phyloP scores from a whole-genome alignment of 2,797 vertebrate genomes.

The Chanos chanos region DNA sequence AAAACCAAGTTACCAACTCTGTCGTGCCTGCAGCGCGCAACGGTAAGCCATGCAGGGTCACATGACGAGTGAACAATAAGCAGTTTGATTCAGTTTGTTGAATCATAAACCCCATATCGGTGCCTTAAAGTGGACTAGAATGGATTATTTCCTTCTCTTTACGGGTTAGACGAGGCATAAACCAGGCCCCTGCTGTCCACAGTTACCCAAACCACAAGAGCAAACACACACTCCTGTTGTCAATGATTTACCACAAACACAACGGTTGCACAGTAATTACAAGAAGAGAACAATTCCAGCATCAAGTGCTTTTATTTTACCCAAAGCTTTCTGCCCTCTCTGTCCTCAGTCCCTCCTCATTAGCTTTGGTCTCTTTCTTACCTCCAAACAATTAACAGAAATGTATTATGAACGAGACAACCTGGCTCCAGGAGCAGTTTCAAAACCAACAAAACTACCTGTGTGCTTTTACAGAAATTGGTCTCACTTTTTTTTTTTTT shows the following conservation, averaged over 20 bases:
- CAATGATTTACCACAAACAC: too few species aligned
- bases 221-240: too few species aligned
- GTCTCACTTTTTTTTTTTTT: not conserved
- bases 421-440: constrained; percentile 15
- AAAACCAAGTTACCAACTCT: not conserved
- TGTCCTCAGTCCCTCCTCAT: not conserved
- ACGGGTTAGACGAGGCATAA: too few species aligned
- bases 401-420: constrained; percentile 18
- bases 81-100: not conserved
- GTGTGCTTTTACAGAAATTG: not conserved
- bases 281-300: too few species aligned
- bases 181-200: too few species aligned
- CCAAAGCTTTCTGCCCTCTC: too few species aligned
- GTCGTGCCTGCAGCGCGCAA: too few species aligned
- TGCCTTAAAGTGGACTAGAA: constrained; percentile 3
- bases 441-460: constrained; percentile 15
- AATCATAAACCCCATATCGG: not conserved
- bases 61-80: not conserved
- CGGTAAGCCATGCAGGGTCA: too few species aligned
- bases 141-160: not conserved
- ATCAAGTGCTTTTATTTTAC: too few species aligned
- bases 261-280: too few species aligned
- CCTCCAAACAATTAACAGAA: constrained; percentile 28
- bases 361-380: not conserved
- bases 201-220: too few species aligned